These are phyloP conservation scores for Coelopa frigida DNA, from an alignment of 1,140 invertebrate genomes.

Conservation along the genomic window DNA sequence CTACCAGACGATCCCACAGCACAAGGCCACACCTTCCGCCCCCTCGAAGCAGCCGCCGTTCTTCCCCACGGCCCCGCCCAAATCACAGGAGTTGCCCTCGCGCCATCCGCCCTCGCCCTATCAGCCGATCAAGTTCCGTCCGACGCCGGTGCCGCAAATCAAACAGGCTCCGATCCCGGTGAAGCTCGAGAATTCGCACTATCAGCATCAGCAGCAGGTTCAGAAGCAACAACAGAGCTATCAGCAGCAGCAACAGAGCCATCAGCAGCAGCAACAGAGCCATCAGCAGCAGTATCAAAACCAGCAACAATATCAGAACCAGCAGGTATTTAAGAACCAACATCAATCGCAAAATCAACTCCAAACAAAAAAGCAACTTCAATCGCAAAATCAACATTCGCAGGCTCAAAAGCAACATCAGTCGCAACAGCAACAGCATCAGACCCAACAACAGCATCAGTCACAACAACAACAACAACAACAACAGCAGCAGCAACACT, in stretches of 20 bases:
- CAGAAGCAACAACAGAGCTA: conserved; percentile 20
- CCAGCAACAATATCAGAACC: conserved; percentile 15
- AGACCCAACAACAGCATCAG: conserved; percentile 1
- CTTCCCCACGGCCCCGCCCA: conserved; percentile 45
- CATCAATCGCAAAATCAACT: conserved; percentile 20
- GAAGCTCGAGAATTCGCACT: conserved; percentile 29
- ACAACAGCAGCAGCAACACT: conserved; percentile 5
- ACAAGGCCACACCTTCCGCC: conserved; percentile 38
- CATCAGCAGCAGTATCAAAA: conserved; percentile 10
- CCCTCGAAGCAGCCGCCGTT: conserved; percentile 48
- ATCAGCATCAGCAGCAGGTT: conserved; percentile 25
- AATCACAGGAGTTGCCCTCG: conserved; percentile 38
- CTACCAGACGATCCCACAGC: conserved; percentile 15
- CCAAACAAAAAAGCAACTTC: conserved; percentile 42
- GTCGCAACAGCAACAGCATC: conserved; percentile 25
- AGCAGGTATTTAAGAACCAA: conserved; percentile 2
- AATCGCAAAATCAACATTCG: conserved; percentile 25
- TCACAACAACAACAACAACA: conserved; percentile 16
- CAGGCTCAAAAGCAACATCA: conserved; percentile 28
- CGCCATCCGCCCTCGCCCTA: conserved; percentile 36
- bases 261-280: conserved; percentile 33
- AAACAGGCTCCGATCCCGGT: conserved; percentile 31
- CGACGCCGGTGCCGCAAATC: conserved; percentile 30
- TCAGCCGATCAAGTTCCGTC: conserved; percentile 42
- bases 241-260: conserved; percentile 36